Evolutionary conservation across 2,888 invertebrate genomes (phyloP), one percentile per base, ranked within the genome.

Genomic region (Ectemnius continuus): DNA sequence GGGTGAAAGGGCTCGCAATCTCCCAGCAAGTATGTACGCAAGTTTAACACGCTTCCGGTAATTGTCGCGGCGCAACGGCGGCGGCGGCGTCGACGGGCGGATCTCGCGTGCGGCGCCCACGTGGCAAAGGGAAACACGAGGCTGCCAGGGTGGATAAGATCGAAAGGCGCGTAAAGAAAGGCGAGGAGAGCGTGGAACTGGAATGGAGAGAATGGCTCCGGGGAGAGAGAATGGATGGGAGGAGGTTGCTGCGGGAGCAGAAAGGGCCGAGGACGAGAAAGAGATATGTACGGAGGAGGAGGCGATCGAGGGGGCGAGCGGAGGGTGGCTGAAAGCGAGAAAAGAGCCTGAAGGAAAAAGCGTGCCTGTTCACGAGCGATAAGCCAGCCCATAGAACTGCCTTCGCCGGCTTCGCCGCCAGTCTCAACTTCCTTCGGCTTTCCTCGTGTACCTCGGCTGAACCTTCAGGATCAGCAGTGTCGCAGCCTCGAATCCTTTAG

Each of bases 361-460:
- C 82, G 80, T 81, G 88, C 85, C 88, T 88, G 88, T 84, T 88
- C 81, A 83, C 84, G 67, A 81, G 86, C 86, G 88, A 88, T 88
- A 88, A 88, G 88, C 87, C 83, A 82, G 80, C 84, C 86, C 86
- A 86, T 85, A 86, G 87, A 86, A 87, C 87, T 85, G 86, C 82
- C 84, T 76, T 70, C 73, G 71, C 67, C 73, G 78, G 73, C 78
- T 76, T 79, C 52, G 14, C 75, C 80, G 75, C 77, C 79, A 79
- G 76, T 78, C 78, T 82, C 80, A 79, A 81, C 81, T 82, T 78
- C 84, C 85, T 84, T 80, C 77, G 14, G 13, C 36, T 61, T 46
- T 52, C 52, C 52, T 52, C 52, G 14, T 16, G 52, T 52, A 52
- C 52, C n/a, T 52, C 52, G n/a, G 16, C n/a, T 36, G 16, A 52